Conservation (phyloP, 2,797 vertebrate species). For the Rhodeus uyekii region DNA sequence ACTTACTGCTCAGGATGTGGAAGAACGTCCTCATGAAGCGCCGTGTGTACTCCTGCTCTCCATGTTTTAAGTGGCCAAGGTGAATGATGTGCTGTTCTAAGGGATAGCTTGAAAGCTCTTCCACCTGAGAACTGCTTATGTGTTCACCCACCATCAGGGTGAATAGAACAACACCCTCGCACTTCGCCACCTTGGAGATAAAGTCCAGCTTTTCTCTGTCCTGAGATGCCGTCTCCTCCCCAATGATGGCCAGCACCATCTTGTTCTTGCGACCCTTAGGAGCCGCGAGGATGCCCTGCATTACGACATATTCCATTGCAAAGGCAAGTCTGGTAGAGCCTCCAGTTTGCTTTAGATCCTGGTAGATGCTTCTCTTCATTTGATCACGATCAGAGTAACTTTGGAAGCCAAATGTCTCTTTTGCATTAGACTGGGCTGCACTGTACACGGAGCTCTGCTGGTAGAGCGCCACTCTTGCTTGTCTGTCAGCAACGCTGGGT, state of each 20-base stretch:
- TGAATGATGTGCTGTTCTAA: slow-evolving; percentile 80
- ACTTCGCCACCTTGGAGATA: slow-evolving; percentile 77
- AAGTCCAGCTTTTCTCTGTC: slow-evolving; percentile 74
- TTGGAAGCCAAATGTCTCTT: slow-evolving; percentile 78
- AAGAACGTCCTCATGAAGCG: slow-evolving; percentile 82
- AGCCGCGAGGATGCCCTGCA: slow-evolving; percentile 71
- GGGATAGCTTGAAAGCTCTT: slow-evolving; percentile 75
- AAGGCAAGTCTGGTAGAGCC: slow-evolving; percentile 74
- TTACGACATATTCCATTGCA: slow-evolving; percentile 76
- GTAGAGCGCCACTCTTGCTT: slow-evolving; percentile 77
- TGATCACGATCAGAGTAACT: slow-evolving; percentile 54
- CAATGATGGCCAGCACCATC: slow-evolving; percentile 77
- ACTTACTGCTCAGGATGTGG: slow-evolving; percentile 81
- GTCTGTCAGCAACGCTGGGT: slow-evolving; percentile 51
- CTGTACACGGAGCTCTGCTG: slow-evolving; percentile 72
- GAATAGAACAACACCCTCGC: slow-evolving; percentile 81
- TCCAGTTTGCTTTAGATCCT: slow-evolving; percentile 68
- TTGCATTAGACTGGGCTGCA: slow-evolving; percentile 57
- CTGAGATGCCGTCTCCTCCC: slow-evolving; percentile 70
- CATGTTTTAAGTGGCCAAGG: slow-evolving; percentile 61
- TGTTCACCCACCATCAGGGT: slow-evolving; percentile 75
- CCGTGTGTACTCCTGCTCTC: slow-evolving; percentile 73
- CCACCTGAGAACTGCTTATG: slow-evolving; percentile 71
- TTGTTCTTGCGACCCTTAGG: slow-evolving; percentile 64
- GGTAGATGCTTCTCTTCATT: slow-evolving; percentile 77